Percentiles rank a stretch among this genome's conserved stretches.
Conservation (phyloP, 2,797 vertebrate species). For the Neostethus bicornis region DNA sequence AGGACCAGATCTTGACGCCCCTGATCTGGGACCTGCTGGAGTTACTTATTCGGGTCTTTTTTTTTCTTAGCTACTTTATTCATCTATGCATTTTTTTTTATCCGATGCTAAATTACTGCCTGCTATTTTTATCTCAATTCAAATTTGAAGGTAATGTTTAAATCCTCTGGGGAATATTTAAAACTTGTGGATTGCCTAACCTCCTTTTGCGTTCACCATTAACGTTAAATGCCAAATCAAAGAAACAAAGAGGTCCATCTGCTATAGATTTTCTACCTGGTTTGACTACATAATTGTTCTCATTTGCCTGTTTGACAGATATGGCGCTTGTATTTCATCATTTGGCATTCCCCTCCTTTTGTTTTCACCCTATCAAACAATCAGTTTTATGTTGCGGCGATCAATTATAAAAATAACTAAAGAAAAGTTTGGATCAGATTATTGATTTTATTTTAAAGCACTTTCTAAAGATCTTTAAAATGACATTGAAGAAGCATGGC, state of each 20-base stretch:
- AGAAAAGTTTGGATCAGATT: neutral
- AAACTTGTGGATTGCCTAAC: too few species aligned
- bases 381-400: neutral
- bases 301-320: slow-evolving; percentile 21
- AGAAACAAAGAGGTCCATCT: neutral
- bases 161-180: too few species aligned
- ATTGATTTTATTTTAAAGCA: slow-evolving; percentile 6
- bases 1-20: too few species aligned
- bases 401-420: neutral
- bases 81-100: too few species aligned
- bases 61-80: too few species aligned
- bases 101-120: too few species aligned
- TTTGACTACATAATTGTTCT: slow-evolving; percentile 27
- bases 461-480: slow-evolving; percentile 31
- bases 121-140: too few species aligned
- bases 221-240: neutral
- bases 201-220: too few species aligned
- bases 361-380: slow-evolving; percentile 3
- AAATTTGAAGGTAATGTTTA: too few species aligned
- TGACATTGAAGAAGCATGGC: slow-evolving; percentile 28
- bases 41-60: too few species aligned
- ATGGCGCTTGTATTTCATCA: slow-evolving; percentile 5
- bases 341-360: neutral
- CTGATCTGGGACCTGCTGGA: too few species aligned
- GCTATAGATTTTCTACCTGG: neutral